phyloP scores from a whole-genome alignment of 2,113 vertebrate genomes.

The Callithrix jacchus region DNA sequence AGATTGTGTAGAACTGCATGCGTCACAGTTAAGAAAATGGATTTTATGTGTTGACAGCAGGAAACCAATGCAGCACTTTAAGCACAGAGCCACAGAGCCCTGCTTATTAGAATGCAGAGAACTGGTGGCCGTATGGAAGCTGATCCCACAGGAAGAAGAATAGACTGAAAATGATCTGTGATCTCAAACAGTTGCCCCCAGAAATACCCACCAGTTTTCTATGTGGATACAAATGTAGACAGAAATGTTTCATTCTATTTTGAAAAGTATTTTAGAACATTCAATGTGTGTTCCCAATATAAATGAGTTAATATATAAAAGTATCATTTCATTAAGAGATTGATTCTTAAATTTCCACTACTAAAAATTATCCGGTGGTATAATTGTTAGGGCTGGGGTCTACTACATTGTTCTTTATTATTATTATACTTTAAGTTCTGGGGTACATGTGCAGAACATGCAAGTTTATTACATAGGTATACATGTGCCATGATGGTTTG shows the following conservation, averaged over 20 bases:
- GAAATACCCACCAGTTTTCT: neutral
- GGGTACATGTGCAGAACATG: no score
- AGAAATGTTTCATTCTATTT: neutral
- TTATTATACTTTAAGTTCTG: no score
- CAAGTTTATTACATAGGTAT: no score
- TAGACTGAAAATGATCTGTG: neutral
- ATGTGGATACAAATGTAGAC: neutral
- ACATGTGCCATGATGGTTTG: no score
- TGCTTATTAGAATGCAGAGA: neutral
- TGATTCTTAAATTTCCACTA: neutral
- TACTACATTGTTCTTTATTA: neutral
- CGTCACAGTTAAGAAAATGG: neutral
- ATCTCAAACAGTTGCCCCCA: neutral
- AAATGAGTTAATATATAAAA: neutral
- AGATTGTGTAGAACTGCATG: neutral
- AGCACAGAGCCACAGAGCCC: neutral
- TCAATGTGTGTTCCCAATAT: neutral
- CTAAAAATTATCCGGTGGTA: neutral
- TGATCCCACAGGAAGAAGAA: neutral
- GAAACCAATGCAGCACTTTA: neutral
- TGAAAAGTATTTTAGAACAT: neutral
- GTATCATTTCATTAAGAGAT: neutral
- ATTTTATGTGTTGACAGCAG: neutral
- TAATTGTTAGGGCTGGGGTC: neutral
- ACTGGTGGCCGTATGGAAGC: fast-evolving